phyloP scores from a whole-genome alignment of 2,113 vertebrate species.

The Chloropsis hardwickii region DNA sequence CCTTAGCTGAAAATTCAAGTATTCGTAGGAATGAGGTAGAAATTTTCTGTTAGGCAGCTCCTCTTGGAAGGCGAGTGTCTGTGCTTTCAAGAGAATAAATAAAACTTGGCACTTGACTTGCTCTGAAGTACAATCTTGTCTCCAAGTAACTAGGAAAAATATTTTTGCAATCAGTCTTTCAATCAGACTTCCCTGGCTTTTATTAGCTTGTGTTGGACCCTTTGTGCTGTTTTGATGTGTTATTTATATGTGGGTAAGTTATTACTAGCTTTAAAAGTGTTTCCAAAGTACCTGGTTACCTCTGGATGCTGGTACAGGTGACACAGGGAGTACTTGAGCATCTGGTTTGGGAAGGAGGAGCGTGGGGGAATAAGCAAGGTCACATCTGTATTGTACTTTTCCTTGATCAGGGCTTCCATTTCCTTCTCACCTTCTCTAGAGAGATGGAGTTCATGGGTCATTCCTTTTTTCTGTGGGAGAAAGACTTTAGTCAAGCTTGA shows the following conservation, averaged over 20 bases:
- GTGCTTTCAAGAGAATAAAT: neutral
- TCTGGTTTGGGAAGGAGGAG: neutral
- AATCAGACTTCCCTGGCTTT: slow-evolving; percentile 11
- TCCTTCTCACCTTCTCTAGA: neutral
- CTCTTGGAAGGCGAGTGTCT: neutral
- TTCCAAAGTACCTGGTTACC: slow-evolving; percentile 75
- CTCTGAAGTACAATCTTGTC: slow-evolving; percentile 31
- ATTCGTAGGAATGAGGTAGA: neutral
- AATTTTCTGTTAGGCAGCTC: neutral
- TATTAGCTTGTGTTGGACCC: neutral
- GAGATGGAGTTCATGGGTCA: neutral
- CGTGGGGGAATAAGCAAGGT: neutral
- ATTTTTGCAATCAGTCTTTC: neutral
- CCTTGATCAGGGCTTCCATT: neutral
- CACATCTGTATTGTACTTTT: neutral
- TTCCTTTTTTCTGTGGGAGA: neutral
- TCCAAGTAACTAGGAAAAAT: neutral
- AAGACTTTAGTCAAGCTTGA: neutral
- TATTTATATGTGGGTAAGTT: slow-evolving; percentile 62
- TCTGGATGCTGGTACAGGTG: slow-evolving; percentile 32
- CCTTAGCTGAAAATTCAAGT: neutral
- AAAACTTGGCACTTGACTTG: neutral
- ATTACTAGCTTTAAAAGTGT: slow-evolving; percentile 77
- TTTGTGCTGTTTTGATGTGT: slow-evolving; percentile 16
- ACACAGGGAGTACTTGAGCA: neutral